A percentile compares a stretch with the other conserved stretches of the same genome.
phyloP scores from a whole-genome alignment of 2,797 vertebrate species.

The Apogon hyalosoma region DNA sequence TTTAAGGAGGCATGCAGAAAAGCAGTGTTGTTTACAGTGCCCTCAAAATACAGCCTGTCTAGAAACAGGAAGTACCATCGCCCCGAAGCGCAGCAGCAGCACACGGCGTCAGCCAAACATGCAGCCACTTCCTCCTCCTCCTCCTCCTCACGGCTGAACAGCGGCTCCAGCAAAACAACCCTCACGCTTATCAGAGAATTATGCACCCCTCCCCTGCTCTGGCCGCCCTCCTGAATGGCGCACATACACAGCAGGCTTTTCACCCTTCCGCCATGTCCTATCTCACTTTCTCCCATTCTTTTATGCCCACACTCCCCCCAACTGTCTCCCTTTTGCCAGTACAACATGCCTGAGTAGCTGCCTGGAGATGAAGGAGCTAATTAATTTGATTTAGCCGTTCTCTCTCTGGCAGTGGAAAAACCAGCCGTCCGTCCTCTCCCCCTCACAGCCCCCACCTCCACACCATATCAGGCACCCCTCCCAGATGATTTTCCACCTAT shows the following conservation, averaged over 20 bases:
- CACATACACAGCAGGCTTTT: slow-evolving; percentile 80
- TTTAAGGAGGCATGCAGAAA: slow-evolving; percentile 76
- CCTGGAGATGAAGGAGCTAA: slow-evolving; percentile 89
- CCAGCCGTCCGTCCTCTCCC: slow-evolving; percentile 57
- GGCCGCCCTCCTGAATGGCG: slow-evolving; percentile 73
- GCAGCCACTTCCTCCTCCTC: slow-evolving; percentile 70
- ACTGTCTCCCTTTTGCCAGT: slow-evolving; percentile 68
- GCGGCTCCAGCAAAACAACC: slow-evolving; percentile 79
- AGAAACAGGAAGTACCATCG: slow-evolving; percentile 81
- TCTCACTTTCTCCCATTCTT: slow-evolving; percentile 71
- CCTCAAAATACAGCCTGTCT: slow-evolving; percentile 74
- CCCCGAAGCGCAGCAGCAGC: slow-evolving; percentile 61
- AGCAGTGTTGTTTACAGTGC: slow-evolving; percentile 72
- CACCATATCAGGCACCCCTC: slow-evolving; percentile 82
- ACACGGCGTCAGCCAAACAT: slow-evolving; percentile 60
- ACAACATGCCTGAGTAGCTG: slow-evolving; percentile 85
- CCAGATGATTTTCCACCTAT: slow-evolving; percentile 87
- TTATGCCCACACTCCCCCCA: slow-evolving; percentile 45
- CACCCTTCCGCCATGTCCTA: slow-evolving; percentile 74
- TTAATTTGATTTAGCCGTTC: slow-evolving; percentile 88
- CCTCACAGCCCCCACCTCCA: slow-evolving; percentile 42
- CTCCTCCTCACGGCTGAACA: slow-evolving; percentile 64
- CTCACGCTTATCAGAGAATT: slow-evolving; percentile 83
- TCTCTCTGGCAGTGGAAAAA: slow-evolving; percentile 85
- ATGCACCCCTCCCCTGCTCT: slow-evolving; percentile 67